A percentile compares a stretch with the other conserved stretches of the same genome.
phyloP scores from a whole-genome alignment of 1,140 invertebrate genomes.

The Aporrectodea caliginosa region DNA sequence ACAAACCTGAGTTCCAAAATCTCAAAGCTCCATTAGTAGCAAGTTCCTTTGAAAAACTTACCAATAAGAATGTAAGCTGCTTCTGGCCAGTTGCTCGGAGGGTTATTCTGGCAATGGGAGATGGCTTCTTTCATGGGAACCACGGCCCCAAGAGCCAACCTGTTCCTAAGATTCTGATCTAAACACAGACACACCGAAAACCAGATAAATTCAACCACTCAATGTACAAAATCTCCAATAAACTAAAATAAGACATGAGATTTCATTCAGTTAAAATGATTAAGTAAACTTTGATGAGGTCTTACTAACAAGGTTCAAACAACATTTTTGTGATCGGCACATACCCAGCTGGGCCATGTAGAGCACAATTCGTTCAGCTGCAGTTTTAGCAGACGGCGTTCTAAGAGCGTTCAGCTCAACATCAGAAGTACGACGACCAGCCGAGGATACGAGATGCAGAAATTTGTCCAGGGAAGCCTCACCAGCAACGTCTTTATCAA shows the following conservation, averaged over 20 bases:
- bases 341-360: constrained; percentile 54
- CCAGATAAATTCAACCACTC: neutral
- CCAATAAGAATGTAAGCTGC: constrained; percentile 75
- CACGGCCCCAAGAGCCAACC: constrained; percentile 70
- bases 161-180: constrained; percentile 53
- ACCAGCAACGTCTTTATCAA: neutral
- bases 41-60: no score
- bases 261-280: no score
- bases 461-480: neutral
- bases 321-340: neutral
- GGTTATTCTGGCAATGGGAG: constrained; percentile 68
- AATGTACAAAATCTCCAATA: neutral
- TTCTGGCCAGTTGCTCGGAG: constrained; percentile 72
- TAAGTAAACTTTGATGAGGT: no score
- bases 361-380: constrained; percentile 45
- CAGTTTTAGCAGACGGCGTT: constrained; percentile 20
- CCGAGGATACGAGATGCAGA: neutral
- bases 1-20: no score
- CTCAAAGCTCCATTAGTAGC: no score
- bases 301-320: constrained; percentile 26
- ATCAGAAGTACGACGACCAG: neutral
- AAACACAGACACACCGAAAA: neutral
- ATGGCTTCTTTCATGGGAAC: constrained; percentile 72
- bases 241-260: no score
- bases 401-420: neutral